Evolutionary conservation across 2,113 vertebrate genomes (phyloP).

Genomic region (Oceanites oceanicus): DNA sequence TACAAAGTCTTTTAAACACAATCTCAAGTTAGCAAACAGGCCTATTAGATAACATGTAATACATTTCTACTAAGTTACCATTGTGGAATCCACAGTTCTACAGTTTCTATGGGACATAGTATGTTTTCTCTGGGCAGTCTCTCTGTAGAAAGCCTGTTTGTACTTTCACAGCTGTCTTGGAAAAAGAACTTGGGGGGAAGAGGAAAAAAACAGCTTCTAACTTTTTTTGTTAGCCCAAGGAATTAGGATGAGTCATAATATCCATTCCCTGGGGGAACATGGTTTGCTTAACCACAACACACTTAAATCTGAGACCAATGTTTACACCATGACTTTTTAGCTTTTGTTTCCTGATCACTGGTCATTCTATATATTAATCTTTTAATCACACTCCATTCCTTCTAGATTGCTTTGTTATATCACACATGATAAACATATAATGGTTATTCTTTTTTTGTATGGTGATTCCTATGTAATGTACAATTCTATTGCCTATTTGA

Average conservation of each 20-base stretch:
- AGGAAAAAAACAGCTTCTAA: background rate
- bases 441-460: background rate
- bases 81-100: background rate
- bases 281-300: background rate
- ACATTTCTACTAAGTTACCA: background rate
- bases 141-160: background rate
- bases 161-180: background rate
- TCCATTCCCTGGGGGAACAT: background rate
- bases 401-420: background rate
- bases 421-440: background rate
- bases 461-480: background rate
- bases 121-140: background rate
- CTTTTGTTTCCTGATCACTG: background rate
- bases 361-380: background rate
- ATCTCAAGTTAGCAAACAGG: background rate
- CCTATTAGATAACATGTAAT: background rate
- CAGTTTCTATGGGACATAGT: background rate
- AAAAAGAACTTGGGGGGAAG: rapidly evolving
- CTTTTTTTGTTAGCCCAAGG: background rate
- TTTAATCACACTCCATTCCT: background rate
- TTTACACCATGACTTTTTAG: background rate
- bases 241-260: background rate
- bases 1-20: background rate
- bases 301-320: background rate
- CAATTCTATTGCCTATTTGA: background rate